A percentile compares a stretch with the other conserved stretches of the same genome.
Conservation (phyloP, 2,888 invertebrate genomes). For the Augiades crinisus region DNA sequence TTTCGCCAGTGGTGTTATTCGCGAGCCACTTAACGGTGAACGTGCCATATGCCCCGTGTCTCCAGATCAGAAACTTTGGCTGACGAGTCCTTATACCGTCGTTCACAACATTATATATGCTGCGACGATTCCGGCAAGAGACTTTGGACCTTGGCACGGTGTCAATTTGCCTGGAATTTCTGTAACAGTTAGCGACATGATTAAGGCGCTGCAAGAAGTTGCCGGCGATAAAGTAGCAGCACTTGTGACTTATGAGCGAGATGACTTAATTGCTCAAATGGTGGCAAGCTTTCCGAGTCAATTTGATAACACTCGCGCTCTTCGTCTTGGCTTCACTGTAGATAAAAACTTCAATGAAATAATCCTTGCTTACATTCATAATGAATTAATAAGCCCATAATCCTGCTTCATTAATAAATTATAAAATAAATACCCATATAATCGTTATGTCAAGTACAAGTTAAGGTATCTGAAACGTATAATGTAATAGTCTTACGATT, state of each 20-base stretch:
- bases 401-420: too few species aligned
- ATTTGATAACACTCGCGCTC: conserved; percentile 54
- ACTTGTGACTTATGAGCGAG: conserved; percentile 46
- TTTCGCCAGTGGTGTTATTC: conserved; percentile 64
- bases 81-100: conserved; percentile 55
- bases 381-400: background rate
- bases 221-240: conserved; percentile 51
- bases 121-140: conserved; percentile 42
- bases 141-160: conserved; percentile 49
- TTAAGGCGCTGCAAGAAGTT: conserved; percentile 48
- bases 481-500: too few species aligned
- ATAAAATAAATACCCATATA: too few species aligned
- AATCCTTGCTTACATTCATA: conserved; percentile 46
- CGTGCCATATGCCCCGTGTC: conserved; percentile 51
- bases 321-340: conserved; percentile 53
- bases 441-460: too few species aligned
- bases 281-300: conserved; percentile 53
- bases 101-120: conserved; percentile 55
- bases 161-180: conserved; percentile 60
- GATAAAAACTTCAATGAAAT: conserved; percentile 55
- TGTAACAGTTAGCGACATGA: conserved; percentile 52
- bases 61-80: conserved; percentile 51
- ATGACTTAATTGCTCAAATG: conserved; percentile 49
- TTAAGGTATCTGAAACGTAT: too few species aligned
- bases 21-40: conserved; percentile 58